phyloP scores from a whole-genome alignment of 92 coral and sea anemone species.

The Pocillopora grandis region DNA sequence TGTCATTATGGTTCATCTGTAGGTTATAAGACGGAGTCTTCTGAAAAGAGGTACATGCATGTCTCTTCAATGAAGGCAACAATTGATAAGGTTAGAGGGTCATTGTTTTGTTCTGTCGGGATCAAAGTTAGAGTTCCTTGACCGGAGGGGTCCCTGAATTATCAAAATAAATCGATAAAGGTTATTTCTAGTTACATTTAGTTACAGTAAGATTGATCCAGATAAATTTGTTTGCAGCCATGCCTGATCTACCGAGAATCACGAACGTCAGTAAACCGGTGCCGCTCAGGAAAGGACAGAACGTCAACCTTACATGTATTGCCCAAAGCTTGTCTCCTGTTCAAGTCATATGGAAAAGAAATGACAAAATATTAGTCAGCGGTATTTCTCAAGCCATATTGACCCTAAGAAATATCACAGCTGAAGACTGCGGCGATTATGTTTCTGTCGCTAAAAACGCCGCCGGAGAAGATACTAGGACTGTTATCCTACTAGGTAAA shows the following conservation, averaged over 20 bases:
- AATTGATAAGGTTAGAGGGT: too few species aligned
- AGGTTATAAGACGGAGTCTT: neutral
- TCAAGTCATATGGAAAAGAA: constrained; percentile 17
- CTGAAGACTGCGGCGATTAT: constrained; percentile 25
- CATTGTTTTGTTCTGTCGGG: too few species aligned
- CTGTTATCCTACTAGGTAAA: constrained; percentile 6
- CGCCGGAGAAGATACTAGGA: constrained; percentile 5
- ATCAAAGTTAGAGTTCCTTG: too few species aligned
- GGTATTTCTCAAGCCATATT: neutral
- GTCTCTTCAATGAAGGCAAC: too few species aligned
- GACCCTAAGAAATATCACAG: neutral
- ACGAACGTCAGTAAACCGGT: constrained; percentile 3
- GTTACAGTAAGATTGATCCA: neutral
- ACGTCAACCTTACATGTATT: constrained; percentile 14
- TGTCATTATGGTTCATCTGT: neutral
- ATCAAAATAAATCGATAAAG: too few species aligned
- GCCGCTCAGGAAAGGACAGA: constrained; percentile 19
- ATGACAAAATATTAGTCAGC: neutral
- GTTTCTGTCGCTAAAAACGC: constrained; percentile 12
- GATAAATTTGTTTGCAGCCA: constrained; percentile 13
- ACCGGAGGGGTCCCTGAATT: too few species aligned
- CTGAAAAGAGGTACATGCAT: too few species aligned
- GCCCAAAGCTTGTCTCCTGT: constrained; percentile 5
- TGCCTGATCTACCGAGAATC: constrained; percentile 21
- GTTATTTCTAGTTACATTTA: neutral